Evolutionary conservation across 2,888 invertebrate genomes (phyloP).

Genomic region (Augochlorella aurata): DNA sequence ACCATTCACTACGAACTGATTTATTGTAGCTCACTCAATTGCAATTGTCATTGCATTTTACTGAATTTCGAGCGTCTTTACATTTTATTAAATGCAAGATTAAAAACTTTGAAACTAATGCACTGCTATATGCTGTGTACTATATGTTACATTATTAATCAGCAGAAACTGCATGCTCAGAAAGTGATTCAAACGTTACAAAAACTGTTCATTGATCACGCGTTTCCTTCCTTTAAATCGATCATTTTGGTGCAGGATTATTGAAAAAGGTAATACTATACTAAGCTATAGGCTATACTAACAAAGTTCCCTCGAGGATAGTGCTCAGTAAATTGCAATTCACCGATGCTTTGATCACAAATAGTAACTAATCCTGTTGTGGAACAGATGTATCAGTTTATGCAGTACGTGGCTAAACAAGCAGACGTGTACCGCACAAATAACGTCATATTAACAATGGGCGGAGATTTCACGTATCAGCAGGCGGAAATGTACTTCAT

Average conservation of each 20-base stretch:
- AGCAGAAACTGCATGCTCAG: not conserved
- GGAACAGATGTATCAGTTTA: slow-evolving; percentile 81
- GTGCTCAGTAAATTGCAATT: too few relatives aligned
- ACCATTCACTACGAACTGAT: too few relatives aligned
- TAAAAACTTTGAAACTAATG: too few relatives aligned
- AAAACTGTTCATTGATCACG: slow-evolving; percentile 3
- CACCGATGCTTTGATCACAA: too few relatives aligned
- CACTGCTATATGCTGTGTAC: too few relatives aligned
- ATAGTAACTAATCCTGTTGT: slow-evolving; percentile 23
- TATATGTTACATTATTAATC: not conserved
- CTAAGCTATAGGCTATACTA: too few relatives aligned
- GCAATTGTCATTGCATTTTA: too few relatives aligned
- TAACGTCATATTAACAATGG: slow-evolving; percentile 94
- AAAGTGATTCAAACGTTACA: not conserved
- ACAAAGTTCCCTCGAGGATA: not conserved
- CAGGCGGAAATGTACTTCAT: slow-evolving; percentile 91
- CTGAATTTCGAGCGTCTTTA: too few relatives aligned
- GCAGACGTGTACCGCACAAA: slow-evolving; percentile 85
- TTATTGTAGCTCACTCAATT: too few relatives aligned
- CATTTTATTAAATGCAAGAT: too few relatives aligned
- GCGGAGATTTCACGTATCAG: slow-evolving; percentile 94
- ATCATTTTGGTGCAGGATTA: not conserved
- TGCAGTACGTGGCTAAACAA: slow-evolving; percentile 84
- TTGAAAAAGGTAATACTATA: not conserved
- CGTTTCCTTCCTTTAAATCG: slow-evolving; percentile 36